Conservation (phyloP, 2,113 vertebrate genomes). For the Odocoileus hemionus region DNA sequence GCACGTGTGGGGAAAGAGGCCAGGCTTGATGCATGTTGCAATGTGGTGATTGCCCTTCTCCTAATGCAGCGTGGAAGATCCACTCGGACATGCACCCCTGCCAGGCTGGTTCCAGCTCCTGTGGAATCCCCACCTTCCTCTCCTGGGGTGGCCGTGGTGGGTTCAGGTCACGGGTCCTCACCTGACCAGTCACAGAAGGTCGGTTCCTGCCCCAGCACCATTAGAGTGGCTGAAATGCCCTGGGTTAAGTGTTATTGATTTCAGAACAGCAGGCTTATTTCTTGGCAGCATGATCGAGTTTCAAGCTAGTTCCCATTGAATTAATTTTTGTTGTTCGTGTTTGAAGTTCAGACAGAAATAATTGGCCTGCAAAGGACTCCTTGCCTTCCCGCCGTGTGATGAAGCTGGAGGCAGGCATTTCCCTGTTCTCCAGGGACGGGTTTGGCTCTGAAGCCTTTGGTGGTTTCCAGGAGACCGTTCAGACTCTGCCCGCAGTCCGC, state of each 20-base stretch:
- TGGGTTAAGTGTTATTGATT: neutral
- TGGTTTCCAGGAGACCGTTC: neutral
- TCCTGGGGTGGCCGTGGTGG: rapidly evolving
- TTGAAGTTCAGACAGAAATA: neutral
- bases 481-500: neutral
- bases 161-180: neutral
- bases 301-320: neutral
- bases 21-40: rapidly evolving
- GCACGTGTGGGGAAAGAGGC: rapidly evolving
- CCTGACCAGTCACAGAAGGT: neutral
- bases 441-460: neutral
- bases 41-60: too few relatives aligned
- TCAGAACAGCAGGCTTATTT: neutral
- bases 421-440: neutral
- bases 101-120: too few relatives aligned
- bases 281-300: neutral
- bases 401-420: neutral
- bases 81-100: rapidly evolving
- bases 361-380: neutral
- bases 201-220: rapidly evolving
- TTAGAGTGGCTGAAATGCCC: rapidly evolving
- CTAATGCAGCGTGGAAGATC: neutral
- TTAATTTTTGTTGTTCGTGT: neutral
- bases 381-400: rapidly evolving
- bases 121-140: rapidly evolving